Evolutionary conservation across 2,797 vertebrate genomes (phyloP).

Genomic region (Syngnathus rostellatus): DNA sequence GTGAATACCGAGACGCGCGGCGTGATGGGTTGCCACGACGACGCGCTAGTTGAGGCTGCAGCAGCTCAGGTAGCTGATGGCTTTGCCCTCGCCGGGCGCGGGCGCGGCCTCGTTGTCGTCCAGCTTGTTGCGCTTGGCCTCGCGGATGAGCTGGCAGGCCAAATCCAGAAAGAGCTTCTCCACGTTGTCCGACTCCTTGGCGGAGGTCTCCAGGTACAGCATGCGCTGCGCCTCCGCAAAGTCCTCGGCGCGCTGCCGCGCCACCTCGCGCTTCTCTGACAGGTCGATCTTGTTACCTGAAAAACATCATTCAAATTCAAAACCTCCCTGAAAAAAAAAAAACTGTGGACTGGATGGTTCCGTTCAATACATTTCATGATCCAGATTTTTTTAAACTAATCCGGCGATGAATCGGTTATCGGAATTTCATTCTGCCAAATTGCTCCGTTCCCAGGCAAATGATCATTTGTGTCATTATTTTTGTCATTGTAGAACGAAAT

Average conservation of each 20-base stretch:
- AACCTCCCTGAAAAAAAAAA: too few species aligned
- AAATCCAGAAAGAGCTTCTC: slow-evolving; percentile 99
- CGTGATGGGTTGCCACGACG: slow-evolving; percentile 27
- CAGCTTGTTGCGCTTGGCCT: slow-evolving; percentile 94
- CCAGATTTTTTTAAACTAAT: too few species aligned
- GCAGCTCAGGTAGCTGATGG: slow-evolving; percentile 97
- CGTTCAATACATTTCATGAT: too few species aligned
- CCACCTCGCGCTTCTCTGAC: slow-evolving; percentile 91
- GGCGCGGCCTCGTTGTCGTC: slow-evolving; percentile 93
- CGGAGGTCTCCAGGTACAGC: slow-evolving; percentile 97
- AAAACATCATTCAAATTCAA: too few species aligned
- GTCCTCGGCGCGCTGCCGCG: slow-evolving; percentile 89
- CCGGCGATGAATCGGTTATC: too few species aligned
- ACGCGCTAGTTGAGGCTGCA: slow-evolving; percentile 86
- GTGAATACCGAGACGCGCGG: slow-evolving; percentile 44
- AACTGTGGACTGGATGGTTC: too few species aligned
- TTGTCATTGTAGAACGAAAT: too few species aligned
- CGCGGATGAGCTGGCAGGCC: slow-evolving; percentile 89
- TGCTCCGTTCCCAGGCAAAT: too few species aligned
- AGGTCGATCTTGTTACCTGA: slow-evolving; percentile 98
- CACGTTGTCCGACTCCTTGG: slow-evolving; percentile 97
- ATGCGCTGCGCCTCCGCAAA: slow-evolving; percentile 94
- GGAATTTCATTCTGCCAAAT: too few species aligned
- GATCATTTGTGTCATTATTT: too few species aligned
- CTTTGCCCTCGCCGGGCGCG: slow-evolving; percentile 93